Evolutionary conservation across 2,888 invertebrate genomes (phyloP), one percentile per base, ranked within the genome.

Genomic region (Torymus tubicola): DNA sequence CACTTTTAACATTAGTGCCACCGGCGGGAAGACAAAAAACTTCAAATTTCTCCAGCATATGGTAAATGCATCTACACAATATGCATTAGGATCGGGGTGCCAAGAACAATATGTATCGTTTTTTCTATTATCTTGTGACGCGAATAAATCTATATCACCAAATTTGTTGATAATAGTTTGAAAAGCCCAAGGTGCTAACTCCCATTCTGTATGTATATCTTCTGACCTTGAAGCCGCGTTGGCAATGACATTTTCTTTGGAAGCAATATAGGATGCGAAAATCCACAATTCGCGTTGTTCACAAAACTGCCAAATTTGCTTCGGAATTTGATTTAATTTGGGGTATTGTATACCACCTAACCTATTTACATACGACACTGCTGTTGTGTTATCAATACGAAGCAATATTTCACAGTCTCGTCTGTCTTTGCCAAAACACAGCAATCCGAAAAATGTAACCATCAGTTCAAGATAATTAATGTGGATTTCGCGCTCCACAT

Each of bases 1-100:
- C 1, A 16, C 24, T 58, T 14, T 61, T 16, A 83, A 21, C 12
- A 84, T 78, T 24, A 84, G 11, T 5, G 82, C 64, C 16, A 84
- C 81, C 4, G 82, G 82, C 1, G 83, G 82, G 16, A 84, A 83
- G 0, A 82, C 82, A 58, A 81, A 82, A 52, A 84, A 82, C 0
- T 57, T 21, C 14, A 65, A 14, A 0, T 78, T 53, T 0, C 3
- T 18, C 81, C 81, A 84, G 12, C 18, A 18, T 2, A 83, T 21
- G 13, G 82, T 82, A 74, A 83, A 83, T 16, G 82, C 0, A 84
- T 72, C 55, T 83, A 64, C 42, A 79, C 83, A 52, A 60, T 63
- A 16, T 68, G 24, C 3, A 24, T 24, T 24, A 2, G 3, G 0
- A 31, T 31, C 31, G 31, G 31, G 31, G 3, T 31, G 60, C 69